Evolutionary conservation across 2,113 vertebrate genomes (phyloP).

Genomic region (Herpailurus yagouaroundi): DNA sequence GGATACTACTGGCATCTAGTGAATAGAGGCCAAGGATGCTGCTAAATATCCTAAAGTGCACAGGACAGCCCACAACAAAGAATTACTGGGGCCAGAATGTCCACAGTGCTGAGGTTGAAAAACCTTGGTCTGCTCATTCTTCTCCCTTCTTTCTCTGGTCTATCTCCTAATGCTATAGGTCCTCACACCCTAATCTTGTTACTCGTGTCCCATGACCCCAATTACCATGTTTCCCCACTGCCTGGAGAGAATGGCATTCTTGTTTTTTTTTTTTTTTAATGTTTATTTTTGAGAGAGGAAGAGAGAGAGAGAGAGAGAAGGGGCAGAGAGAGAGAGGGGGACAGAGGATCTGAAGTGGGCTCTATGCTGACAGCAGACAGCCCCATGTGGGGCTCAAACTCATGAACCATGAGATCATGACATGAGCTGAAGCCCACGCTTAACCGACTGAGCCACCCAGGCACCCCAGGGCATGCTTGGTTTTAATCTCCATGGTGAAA

Average conservation of each 20-base stretch:
- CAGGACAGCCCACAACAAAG: background rate
- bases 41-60: background rate
- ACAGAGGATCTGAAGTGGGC: too few relatives aligned
- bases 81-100: background rate
- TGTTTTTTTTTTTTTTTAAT: background rate
- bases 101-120: background rate
- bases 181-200: background rate
- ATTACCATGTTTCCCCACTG: background rate
- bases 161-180: background rate
- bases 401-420: too few relatives aligned
- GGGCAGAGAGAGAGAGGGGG: too few relatives aligned
- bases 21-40: background rate
- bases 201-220: background rate
- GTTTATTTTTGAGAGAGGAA: too few relatives aligned
- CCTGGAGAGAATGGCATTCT: background rate
- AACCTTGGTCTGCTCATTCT: background rate
- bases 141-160: background rate
- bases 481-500: background rate
- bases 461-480: background rate
- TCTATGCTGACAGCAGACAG: too few relatives aligned
- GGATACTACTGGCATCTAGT: background rate
- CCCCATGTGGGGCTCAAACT: too few relatives aligned
- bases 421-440: too few relatives aligned
- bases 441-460: too few relatives aligned
- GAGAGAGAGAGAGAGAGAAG: too few relatives aligned